Percentiles rank a stretch among this genome's conserved stretches.
Conservation (phyloP, 2,113 vertebrate species). For the Hymenochirus boettgeri region DNA sequence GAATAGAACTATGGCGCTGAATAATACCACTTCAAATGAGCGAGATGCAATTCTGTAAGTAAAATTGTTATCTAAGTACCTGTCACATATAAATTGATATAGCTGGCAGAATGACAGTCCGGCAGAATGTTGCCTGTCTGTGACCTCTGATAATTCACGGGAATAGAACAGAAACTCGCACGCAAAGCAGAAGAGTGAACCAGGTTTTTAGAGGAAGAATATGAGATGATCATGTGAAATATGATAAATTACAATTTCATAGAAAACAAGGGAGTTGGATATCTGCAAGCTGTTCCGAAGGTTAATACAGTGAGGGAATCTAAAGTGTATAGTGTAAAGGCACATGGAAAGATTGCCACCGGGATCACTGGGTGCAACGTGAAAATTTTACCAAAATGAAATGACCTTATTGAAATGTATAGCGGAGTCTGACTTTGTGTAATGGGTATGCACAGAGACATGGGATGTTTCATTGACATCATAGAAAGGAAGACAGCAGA, state of each 20-base stretch:
- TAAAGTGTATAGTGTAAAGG: background rate
- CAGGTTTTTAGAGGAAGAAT: background rate
- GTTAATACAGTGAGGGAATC: constrained; percentile 26
- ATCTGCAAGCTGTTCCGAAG: background rate
- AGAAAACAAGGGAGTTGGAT: background rate
- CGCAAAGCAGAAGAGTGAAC: background rate
- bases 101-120: background rate
- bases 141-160: background rate
- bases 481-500: too few species aligned
- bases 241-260: background rate
- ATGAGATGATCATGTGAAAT: background rate
- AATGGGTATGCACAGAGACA: too few species aligned
- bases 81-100: background rate
- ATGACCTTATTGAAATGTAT: too few species aligned
- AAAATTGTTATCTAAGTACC: background rate
- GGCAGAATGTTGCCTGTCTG: background rate
- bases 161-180: background rate
- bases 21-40: background rate
- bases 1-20: too few species aligned
- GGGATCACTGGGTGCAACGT: too few species aligned
- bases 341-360: too few species aligned
- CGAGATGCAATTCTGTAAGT: background rate
- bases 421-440: too few species aligned
- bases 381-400: too few species aligned
- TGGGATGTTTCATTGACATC: too few species aligned